Evolutionary conservation across 2,888 invertebrate genomes (phyloP), one percentile per base, ranked within the genome.

Genomic region (Allacma fusca): DNA sequence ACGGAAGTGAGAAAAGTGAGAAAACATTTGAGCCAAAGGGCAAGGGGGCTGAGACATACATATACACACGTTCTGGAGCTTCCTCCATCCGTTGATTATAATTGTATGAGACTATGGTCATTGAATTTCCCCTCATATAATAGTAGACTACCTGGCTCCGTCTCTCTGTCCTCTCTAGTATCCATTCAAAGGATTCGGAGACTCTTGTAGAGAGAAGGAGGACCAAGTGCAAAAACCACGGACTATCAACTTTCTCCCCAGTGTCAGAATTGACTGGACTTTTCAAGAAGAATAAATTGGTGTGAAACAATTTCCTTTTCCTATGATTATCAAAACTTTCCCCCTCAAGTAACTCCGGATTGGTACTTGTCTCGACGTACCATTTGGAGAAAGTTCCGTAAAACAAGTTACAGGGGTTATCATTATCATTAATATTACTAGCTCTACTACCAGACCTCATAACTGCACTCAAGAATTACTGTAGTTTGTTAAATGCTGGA

Each of bases 231-330:
- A 40, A 13, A 13, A 40, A 40, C 40, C 40, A 40, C 40, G 13
- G 40, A 40, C 40, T 13, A 9, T 9, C 13, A 5, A 40, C 5
- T 5, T 40, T 40, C 50, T 50, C 19, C 16, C 2, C 50, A 50
- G 50, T n/a, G n/a, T 50, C 50, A 50, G 9, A 50, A 50, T 50
- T 50, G 50, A 50, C 50, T 50, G 5, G 50, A 50, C 50, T 50
- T 50, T 50, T 50, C 19, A 50, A n/a, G n/a, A n/a, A n/a, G 50
- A 50, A 50, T 50, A 50, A 50, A 50, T 50, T 50, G 50, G 50
- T 50, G 50, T 50, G 50, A 50, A 50, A 50, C 50, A 50, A 50
- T 50, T 50, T 50, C 50, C 50, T 50, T 50, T 50, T 50, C 50
- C 19, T 50, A 50, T 50, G 50, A 50, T 50, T 50, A 50, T 50